Conservation (phyloP, 2,797 vertebrate genomes). For the Chromis chromis region DNA sequence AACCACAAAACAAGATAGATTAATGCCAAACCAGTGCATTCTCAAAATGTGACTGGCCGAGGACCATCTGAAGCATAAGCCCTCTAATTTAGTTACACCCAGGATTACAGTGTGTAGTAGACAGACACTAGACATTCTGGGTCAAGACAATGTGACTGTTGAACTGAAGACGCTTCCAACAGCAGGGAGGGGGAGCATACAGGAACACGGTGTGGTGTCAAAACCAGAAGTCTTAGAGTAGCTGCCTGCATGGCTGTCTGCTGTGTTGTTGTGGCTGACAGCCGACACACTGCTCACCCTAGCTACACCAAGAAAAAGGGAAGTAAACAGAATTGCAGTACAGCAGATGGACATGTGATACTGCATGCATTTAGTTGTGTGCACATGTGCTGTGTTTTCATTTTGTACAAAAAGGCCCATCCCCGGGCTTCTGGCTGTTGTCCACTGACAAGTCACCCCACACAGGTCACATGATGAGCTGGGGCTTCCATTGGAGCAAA, state of each 20-base stretch:
- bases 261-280: conserved; percentile 59
- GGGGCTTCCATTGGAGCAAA: conserved; percentile 53
- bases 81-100: too few relatives aligned
- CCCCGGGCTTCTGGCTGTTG: conserved; percentile 49
- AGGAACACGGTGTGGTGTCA: conserved; percentile 59
- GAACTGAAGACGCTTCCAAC: conserved; percentile 26
- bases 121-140: background rate
- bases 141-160: background rate
- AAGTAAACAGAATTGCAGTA: conserved; percentile 49
- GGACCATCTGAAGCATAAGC: too few relatives aligned
- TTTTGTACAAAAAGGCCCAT: conserved; percentile 35
- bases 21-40: background rate
- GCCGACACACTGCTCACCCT: conserved; percentile 33
- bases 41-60: background rate
- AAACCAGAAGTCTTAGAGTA: conserved; percentile 63
- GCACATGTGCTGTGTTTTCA: conserved; percentile 43
- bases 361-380: conserved; percentile 13
- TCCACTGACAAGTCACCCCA: conserved; percentile 70
- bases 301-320: conserved; percentile 57
- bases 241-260: conserved; percentile 50
- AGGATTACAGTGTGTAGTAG: too few relatives aligned
- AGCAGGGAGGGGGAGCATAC: conserved; percentile 54
- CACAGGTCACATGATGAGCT: conserved; percentile 56
- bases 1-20: background rate
- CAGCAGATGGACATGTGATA: conserved; percentile 56